Evolutionary conservation across 2,113 vertebrate species (phyloP), one percentile per base, ranked within the genome.

Genomic region (Ctenomys sociabilis): DNA sequence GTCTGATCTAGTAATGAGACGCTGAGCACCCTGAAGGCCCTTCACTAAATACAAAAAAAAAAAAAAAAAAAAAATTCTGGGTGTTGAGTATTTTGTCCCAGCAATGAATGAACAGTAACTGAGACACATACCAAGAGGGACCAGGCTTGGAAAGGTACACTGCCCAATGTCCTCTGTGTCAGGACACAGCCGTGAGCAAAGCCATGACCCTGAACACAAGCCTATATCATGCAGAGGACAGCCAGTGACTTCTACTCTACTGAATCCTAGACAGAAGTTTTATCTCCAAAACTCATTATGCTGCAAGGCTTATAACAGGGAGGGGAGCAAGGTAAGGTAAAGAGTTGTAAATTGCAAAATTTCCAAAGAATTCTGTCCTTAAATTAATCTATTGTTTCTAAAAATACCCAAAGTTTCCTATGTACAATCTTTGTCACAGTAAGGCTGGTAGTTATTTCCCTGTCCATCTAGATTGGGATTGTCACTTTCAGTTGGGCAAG

Each of bases 231-330:
- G 84, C 37, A 93, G 37, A 7, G 32, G 22, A 40, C n/a, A 40
- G 14, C 54, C n/a, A 8, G 0, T 10, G n/a, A 85, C 21, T 73
- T 26, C 28, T n/a, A 92, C 94, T 80, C 8, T 0, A 7, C 96
- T 97, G 17, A 28, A 1, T 0, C 2, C 72, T 13, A 54, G 8
- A 35, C 99, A 99, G 77, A 99, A 99, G 0, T 96, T 84, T 77
- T 98, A 97, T 1, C 98, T 99, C 1, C 80, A 37, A 88, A 99
- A 98, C 95, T 99, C 99, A 93, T 99, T 99, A n/a, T 98, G 85
- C 94, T 98, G 97, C 95, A 99, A 97, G 97, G 99, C 99, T 99
- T 99, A 1, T 72, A 97, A 86, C 0, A 83, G 92, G 77, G 88
- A 2, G 5, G 12, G 21, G 2, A 40, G 1, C 5, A 52, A 5